A percentile compares a stretch with the other conserved stretches of the same genome.
These are phyloP conservation scores for Sardinella longiceps DNA, from an alignment of 2,797 vertebrate genomes.

Conservation along the genomic window DNA sequence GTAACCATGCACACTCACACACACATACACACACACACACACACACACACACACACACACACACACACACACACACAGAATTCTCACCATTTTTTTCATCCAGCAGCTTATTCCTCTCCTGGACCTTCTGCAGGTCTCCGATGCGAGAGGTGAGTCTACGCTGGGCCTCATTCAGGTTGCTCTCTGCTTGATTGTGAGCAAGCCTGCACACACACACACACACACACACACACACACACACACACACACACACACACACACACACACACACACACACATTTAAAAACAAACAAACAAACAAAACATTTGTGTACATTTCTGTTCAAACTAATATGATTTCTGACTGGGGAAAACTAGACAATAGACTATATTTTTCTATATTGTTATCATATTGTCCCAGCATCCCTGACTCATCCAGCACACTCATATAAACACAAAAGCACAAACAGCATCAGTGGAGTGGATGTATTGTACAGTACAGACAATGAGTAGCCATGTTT, in stretches of 20 bases:
- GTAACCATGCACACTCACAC: background rate
- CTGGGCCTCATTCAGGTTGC: slow-evolving; percentile 72
- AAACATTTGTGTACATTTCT: too few relatives aligned
- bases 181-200: slow-evolving; percentile 74
- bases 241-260: background rate
- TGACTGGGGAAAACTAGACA: too few relatives aligned
- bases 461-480: too few relatives aligned
- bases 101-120: slow-evolving; percentile 76
- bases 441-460: too few relatives aligned
- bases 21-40: too few relatives aligned
- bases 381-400: too few relatives aligned
- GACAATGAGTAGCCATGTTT: too few relatives aligned
- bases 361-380: too few relatives aligned
- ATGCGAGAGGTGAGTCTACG: slow-evolving; percentile 74
- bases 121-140: slow-evolving; percentile 73
- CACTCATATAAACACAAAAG: too few relatives aligned
- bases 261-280: background rate
- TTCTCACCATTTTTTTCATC: slow-evolving; percentile 70
- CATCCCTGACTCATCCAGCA: too few relatives aligned
- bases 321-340: too few relatives aligned
- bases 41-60: background rate
- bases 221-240: background rate
- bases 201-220: slow-evolving; percentile 60
- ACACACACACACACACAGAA: slow-evolving; percentile 3
- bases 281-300: too few relatives aligned